phyloP scores from a whole-genome alignment of 2,888 invertebrate genomes.

The Cephalotes varians region DNA sequence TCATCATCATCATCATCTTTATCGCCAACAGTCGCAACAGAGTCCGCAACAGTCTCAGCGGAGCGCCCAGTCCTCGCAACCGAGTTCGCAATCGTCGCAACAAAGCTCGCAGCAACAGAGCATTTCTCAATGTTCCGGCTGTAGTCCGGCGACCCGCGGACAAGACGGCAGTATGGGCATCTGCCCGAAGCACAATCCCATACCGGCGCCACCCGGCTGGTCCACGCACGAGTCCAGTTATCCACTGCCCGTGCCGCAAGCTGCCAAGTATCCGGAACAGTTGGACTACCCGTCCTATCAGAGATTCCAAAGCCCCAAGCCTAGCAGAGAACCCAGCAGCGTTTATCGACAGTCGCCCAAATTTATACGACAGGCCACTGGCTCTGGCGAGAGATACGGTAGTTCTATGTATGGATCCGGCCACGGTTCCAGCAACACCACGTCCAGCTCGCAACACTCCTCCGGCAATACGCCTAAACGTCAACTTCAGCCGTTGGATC shows the following conservation, averaged over 20 bases:
- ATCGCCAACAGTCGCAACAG: constrained; percentile 62
- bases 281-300: constrained; percentile 78
- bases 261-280: constrained; percentile 73
- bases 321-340: constrained; percentile 55
- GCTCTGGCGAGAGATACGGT: constrained; percentile 82
- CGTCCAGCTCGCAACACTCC: constrained; percentile 75
- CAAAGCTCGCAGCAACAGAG: constrained; percentile 63
- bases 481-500: constrained; percentile 71
- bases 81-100: constrained; percentile 55
- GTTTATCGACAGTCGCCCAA: constrained; percentile 69
- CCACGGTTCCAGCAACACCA: constrained; percentile 73
- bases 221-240: constrained; percentile 78
- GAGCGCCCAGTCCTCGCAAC: constrained; percentile 62
- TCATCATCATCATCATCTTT: constrained; percentile 65
- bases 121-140: constrained; percentile 78
- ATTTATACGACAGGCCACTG: constrained; percentile 72
- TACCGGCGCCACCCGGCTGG: constrained; percentile 84
- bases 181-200: constrained; percentile 79
- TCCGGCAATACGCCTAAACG: constrained; percentile 73
- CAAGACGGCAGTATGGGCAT: constrained; percentile 75
- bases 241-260: constrained; percentile 61
- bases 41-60: constrained; percentile 67
- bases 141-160: constrained; percentile 75
- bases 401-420: constrained; percentile 79
- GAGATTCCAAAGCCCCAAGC: constrained; percentile 80